Evolutionary conservation across 2,113 vertebrate species (phyloP).

Genomic region (Sorex fumeus): DNA sequence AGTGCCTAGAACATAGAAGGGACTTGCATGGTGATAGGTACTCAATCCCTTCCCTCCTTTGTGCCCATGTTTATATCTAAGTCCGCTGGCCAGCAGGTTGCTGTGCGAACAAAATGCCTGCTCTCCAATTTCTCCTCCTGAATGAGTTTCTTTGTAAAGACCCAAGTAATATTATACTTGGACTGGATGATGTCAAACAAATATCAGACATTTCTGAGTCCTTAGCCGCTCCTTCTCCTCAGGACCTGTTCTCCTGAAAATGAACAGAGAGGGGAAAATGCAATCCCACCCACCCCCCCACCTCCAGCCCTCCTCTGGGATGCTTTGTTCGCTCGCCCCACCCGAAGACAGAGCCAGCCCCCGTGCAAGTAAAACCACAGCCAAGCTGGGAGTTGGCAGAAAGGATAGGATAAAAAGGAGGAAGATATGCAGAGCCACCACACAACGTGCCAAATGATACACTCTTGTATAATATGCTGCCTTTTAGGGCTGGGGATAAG

Average conservation of each 20-base stretch:
- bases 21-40: neutral
- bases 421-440: neutral
- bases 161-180: slow-evolving; percentile 54
- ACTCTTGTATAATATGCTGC: slow-evolving; percentile 5
- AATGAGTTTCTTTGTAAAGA: slow-evolving; percentile 70
- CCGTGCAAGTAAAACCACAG: neutral
- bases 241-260: slow-evolving; percentile 42
- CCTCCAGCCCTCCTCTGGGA: slow-evolving; percentile 16
- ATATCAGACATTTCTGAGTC: slow-evolving; percentile 24
- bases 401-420: neutral
- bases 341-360: neutral
- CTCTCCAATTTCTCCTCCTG: slow-evolving; percentile 62
- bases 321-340: slow-evolving; percentile 1
- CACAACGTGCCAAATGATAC: neutral
- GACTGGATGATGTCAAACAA: slow-evolving; percentile 55
- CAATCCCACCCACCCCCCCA: neutral
- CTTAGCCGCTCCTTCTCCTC: neutral
- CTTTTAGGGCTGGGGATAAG: too few relatives aligned
- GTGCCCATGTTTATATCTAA: neutral
- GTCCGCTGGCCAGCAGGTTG: neutral
- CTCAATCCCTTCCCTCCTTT: slow-evolving; percentile 13
- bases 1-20: neutral
- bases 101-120: neutral
- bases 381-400: slow-evolving; percentile 20
- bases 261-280: neutral